Conservation (phyloP, 2,797 vertebrate genomes). For the Sebastes nivosus region DNA sequence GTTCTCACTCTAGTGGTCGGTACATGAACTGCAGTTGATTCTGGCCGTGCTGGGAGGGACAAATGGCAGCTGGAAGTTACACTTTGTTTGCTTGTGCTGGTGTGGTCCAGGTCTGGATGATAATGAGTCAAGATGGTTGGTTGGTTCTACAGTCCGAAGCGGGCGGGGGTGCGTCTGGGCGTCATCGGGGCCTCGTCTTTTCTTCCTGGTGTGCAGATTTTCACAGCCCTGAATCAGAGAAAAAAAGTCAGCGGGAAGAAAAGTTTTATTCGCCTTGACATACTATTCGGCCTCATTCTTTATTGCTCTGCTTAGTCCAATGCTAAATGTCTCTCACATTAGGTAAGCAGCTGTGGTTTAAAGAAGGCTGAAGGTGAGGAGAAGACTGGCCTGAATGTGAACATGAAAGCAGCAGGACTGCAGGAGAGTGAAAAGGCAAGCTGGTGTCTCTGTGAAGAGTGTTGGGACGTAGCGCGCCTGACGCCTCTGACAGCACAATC, state of each 20-base stretch:
- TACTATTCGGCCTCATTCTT: neutral
- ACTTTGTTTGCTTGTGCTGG: slow-evolving; percentile 7
- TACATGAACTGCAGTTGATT: slow-evolving; percentile 66
- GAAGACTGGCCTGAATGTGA: neutral
- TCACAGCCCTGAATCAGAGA: slow-evolving; percentile 82
- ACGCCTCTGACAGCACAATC: slow-evolving; percentile 78
- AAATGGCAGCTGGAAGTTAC: slow-evolving; percentile 1
- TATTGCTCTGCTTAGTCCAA: neutral
- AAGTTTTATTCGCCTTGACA: neutral
- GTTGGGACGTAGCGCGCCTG: slow-evolving; percentile 64
- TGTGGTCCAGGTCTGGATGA: slow-evolving; percentile 14
- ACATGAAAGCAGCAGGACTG: slow-evolving; percentile 34
- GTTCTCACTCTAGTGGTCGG: slow-evolving; percentile 86
- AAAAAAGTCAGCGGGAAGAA: neutral
- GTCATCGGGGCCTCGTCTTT: slow-evolving; percentile 93
- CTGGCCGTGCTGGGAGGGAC: slow-evolving; percentile 23
- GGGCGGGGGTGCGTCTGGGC: slow-evolving; percentile 90
- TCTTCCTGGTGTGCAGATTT: slow-evolving; percentile 95
- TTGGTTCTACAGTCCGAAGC: slow-evolving; percentile 89
- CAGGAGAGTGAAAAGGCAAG: slow-evolving; percentile 38
- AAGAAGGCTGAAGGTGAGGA: neutral
- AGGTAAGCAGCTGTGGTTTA: neutral
- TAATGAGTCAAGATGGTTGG: neutral
- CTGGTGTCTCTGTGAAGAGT: slow-evolving; percentile 60
- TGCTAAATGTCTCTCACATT: neutral